Base-by-base conservation (phyloP, 2,797 vertebrate genomes). In the Microctenopoma steveboyesi region DNA sequence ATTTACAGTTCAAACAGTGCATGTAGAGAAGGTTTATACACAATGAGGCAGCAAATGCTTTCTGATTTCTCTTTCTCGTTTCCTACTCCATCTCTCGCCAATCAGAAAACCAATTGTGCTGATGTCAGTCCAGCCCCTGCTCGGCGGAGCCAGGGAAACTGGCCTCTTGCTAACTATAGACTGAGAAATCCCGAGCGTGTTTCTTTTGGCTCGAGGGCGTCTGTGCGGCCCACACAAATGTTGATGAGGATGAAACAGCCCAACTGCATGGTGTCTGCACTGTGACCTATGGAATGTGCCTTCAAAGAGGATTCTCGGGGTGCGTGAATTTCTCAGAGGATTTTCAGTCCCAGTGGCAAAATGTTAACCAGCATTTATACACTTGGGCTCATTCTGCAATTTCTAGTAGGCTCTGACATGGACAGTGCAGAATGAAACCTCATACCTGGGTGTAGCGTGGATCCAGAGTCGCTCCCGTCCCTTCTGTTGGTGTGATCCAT, bases 201-300 rank as follows among this genome's bases (percentile, higher is more conserved):
- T 85, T 80, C 74, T 89, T 86, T 85, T 81, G 85, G 84, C 86
- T 88, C 64, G 47, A 10, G 85, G 86, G 81, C 18, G 80, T 76
- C 83, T 81, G 86, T 50, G 77, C 39, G 47, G 84, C 88, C 89
- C 88, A 88, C 87, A 88, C 87, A 92, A 94, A 93, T 92, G 91
- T 91, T 93, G 91, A 86, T 78, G 70, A 65, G 88, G 86, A 87
- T 88, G 87, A 93, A 88, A 78, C 75, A 74, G 79, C 50, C 71
- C 30, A 76, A 82, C 90, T 85, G 85, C 52, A 71, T 64, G 78
- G 82, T 77, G 83, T 88, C 83, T 92, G 82, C 86, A 84, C 88
- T 85, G 78, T 90, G 91, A 93, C 86, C 90, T 85, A 46, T 49
- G 77, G 88, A 92, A 90, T 89, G 91, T 73, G 86, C 71, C 85